phyloP scores from a whole-genome alignment of 2,113 vertebrate species.

The Zingel zingel region DNA sequence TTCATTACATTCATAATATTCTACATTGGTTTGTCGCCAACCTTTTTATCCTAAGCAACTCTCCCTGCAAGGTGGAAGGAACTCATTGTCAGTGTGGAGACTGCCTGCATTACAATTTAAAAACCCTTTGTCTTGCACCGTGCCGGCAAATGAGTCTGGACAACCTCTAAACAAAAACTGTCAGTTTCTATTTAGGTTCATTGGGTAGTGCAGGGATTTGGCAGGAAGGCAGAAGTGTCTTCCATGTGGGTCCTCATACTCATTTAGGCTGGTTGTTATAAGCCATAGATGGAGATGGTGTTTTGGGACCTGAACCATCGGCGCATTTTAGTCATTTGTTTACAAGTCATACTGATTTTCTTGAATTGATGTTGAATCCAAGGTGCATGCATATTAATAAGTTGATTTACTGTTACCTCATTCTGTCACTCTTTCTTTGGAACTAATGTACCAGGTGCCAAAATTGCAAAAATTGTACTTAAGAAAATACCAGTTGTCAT shows the following conservation, averaged over 20 bases:
- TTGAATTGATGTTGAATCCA: constrained; percentile 34
- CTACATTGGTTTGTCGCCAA: constrained; percentile 76
- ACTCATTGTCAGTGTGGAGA: constrained; percentile 74
- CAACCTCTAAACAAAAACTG: constrained; percentile 85
- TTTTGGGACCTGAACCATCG: constrained; percentile 52
- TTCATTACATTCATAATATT: constrained; percentile 80
- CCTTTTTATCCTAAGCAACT: constrained; percentile 71
- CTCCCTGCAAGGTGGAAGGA: constrained; percentile 63
- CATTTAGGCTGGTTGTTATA: constrained; percentile 69
- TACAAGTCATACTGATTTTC: constrained; percentile 56
- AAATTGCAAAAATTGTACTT: not conserved
- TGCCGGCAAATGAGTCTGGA: constrained; percentile 82
- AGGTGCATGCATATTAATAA: constrained; percentile 33
- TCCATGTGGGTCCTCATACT: constrained; percentile 72
- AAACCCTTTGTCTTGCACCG: constrained; percentile 75
- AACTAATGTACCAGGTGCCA: not conserved
- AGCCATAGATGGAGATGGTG: constrained; percentile 49
- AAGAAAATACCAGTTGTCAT: constrained; percentile 1
- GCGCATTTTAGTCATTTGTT: constrained; percentile 64
- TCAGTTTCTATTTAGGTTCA: constrained; percentile 80
- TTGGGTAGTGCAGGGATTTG: constrained; percentile 73
- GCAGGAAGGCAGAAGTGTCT: constrained; percentile 75
- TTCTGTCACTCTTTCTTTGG: constrained; percentile 23
- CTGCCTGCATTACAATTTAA: constrained; percentile 79
- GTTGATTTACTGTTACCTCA: constrained; percentile 17